These are phyloP conservation scores for Brevipalpus yothersi DNA, from an alignment of 1,140 invertebrate genomes.

Conservation along the genomic window DNA sequence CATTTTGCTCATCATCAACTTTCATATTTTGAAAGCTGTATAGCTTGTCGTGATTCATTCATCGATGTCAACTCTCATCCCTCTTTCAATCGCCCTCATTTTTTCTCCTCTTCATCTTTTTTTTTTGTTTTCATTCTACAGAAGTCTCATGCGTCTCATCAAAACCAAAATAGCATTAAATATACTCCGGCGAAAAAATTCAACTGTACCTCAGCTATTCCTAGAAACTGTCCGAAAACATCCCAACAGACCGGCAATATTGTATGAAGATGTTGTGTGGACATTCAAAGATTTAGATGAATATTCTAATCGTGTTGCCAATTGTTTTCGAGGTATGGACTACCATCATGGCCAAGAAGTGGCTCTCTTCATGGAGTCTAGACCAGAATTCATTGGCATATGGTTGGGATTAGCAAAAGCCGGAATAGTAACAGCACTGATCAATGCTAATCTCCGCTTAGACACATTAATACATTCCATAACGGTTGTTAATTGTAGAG, in stretches of 20 bases:
- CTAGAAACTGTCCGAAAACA: conserved; percentile 37
- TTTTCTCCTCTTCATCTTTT: not conserved
- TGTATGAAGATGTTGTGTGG: conserved; percentile 52
- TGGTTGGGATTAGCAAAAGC: conserved; percentile 48
- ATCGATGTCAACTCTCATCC: not conserved
- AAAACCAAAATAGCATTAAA: conserved; percentile 7
- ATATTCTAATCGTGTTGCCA: conserved; percentile 45
- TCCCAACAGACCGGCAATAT: conserved; percentile 49
- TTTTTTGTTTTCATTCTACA: not conserved
- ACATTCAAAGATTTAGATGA: conserved; percentile 46
- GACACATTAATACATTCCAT: conserved; percentile 16
- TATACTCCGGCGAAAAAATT: conserved; percentile 19
- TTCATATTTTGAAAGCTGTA: not conserved
- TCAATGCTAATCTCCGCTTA: conserved; percentile 16
- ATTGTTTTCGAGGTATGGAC: conserved; percentile 41
- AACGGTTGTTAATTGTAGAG: conserved; percentile 16
- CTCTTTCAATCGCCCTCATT: not conserved
- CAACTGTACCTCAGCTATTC: conserved; percentile 45
- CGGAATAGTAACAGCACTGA: conserved; percentile 17
- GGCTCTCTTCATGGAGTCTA: conserved; percentile 57
- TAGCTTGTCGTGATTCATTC: not conserved
- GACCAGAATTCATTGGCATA: conserved; percentile 49
- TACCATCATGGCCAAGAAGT: conserved; percentile 46
- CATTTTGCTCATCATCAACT: not conserved
- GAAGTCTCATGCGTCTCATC: conserved; percentile 3